Conservation (phyloP, 2,888 invertebrate species). For the Harpalus rufipes region DNA sequence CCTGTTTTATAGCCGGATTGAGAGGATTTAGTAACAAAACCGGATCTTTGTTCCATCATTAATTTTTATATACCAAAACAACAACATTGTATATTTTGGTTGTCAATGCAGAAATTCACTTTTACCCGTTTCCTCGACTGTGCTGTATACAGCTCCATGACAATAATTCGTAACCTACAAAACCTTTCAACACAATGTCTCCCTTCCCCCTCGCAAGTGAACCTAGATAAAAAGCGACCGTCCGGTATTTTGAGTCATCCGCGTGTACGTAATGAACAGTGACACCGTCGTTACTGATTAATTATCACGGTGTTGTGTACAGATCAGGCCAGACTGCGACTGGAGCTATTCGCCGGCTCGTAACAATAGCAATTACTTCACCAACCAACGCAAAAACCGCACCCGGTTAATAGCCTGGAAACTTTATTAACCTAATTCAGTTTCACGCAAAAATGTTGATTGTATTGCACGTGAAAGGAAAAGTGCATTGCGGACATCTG, state of each 20-base stretch:
- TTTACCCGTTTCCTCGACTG: too few relatives aligned
- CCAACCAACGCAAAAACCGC: conserved; percentile 49
- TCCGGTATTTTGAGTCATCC: conserved; percentile 12
- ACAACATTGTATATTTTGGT: too few relatives aligned
- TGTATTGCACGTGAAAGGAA: conserved; percentile 30
- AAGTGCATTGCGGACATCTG: not conserved
- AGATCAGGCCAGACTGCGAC: conserved; percentile 30
- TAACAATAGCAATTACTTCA: conserved; percentile 60
- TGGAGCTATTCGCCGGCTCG: not conserved
- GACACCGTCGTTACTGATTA: conserved; percentile 62
- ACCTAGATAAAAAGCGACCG: not conserved
- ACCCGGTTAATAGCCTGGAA: conserved; percentile 50
- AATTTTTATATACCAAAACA: too few relatives aligned
- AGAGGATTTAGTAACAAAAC: too few relatives aligned
- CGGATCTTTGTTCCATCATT: too few relatives aligned
- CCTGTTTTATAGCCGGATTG: too few relatives aligned
- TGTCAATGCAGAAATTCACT: too few relatives aligned
- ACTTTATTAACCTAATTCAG: conserved; percentile 59
- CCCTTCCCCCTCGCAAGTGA: not conserved
- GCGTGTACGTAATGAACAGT: conserved; percentile 58
- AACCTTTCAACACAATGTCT: not conserved
- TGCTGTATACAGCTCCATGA: too few relatives aligned
- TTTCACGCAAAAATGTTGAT: conserved; percentile 18
- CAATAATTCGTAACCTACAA: too few relatives aligned
- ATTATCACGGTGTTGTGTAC: conserved; percentile 50